Conservation (phyloP, 2,888 invertebrate species). For the Netelia melanura region DNA sequence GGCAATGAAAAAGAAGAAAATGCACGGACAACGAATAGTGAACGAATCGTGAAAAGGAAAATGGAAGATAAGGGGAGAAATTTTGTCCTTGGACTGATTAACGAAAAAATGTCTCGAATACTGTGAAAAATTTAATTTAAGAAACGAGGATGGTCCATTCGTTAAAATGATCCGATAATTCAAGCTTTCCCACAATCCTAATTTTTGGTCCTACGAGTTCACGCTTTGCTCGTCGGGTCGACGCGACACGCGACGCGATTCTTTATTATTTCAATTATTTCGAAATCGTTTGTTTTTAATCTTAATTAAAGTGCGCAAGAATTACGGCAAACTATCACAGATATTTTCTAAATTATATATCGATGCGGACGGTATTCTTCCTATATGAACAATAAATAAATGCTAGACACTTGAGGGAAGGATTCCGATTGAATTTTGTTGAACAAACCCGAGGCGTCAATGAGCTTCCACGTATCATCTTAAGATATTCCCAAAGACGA, state of each 20-base stretch:
- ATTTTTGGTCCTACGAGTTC: too few species aligned
- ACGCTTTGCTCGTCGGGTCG: too few species aligned
- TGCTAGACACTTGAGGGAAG: background rate
- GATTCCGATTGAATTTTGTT: background rate
- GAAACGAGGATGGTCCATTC: too few species aligned
- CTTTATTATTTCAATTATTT: background rate
- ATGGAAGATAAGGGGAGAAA: background rate
- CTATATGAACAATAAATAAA: slow-evolving; percentile 10
- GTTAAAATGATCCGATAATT: too few species aligned
- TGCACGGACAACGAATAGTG: background rate
- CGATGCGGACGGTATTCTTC: slow-evolving; percentile 45
- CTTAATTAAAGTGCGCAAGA: background rate
- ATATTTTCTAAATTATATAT: slow-evolving; percentile 56
- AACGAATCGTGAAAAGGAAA: background rate
- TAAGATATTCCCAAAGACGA: background rate
- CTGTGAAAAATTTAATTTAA: too few species aligned
- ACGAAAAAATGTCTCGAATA: too few species aligned
- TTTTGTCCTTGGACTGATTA: too few species aligned
- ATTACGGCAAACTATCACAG: slow-evolving; percentile 69
- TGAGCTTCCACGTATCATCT: background rate
- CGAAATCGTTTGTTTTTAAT: background rate
- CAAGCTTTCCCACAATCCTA: too few species aligned
- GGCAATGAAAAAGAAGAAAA: background rate
- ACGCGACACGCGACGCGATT: background rate
- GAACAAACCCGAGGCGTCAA: background rate